Evolutionary conservation across 2,888 invertebrate genomes (phyloP), one percentile per base, ranked within the genome.

Genomic region (Calliopum simillimum): DNA sequence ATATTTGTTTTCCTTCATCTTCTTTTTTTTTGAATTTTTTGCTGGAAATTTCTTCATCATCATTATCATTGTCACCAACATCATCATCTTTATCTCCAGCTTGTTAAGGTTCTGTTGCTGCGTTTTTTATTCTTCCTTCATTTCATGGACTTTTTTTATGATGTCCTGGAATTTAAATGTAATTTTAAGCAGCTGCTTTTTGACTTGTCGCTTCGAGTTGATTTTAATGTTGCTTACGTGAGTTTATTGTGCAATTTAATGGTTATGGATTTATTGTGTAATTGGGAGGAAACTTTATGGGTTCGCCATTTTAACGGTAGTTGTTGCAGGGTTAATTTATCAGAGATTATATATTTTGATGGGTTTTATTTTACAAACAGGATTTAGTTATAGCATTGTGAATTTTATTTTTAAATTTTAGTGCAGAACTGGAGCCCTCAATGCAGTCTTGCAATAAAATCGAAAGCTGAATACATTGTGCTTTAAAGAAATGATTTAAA

Each of bases 101-200:
- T 33, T 33, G 33, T 33, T 33, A 33, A 33, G 33, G 5, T 33
- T 33, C 33, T 33, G 33, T 33, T 33, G n/a, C 33, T 33, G 33
- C n/a, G n/a, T 33, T 58, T 56, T 23, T 33, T 23, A n/a, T 58
- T n/a, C 33, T 25, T 33, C 25, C 23, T 58, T 14, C 51, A 56
- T 16, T 44, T 55, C n/a, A 21, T 58, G 21, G 53, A 14, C n/a
- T n/a, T n/a, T 8, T 68, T 59, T 59, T 59, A 59, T 49, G 49
- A 61, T 47, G 47, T 61, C 8, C 41, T 23, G 70, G 55, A 51
- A 70, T 59, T 67, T 66, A 62, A 70, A 70, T 70, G 66, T 33
- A 2, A 58, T 61, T 66, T 46, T 66, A 62, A 67, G 66, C 33
- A 67, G 61, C 62, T 55, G 23, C 66, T 14, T 14, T 11, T 58